phyloP scores from a whole-genome alignment of 2,113 vertebrate species.

The Rhinoptilus africanus region DNA sequence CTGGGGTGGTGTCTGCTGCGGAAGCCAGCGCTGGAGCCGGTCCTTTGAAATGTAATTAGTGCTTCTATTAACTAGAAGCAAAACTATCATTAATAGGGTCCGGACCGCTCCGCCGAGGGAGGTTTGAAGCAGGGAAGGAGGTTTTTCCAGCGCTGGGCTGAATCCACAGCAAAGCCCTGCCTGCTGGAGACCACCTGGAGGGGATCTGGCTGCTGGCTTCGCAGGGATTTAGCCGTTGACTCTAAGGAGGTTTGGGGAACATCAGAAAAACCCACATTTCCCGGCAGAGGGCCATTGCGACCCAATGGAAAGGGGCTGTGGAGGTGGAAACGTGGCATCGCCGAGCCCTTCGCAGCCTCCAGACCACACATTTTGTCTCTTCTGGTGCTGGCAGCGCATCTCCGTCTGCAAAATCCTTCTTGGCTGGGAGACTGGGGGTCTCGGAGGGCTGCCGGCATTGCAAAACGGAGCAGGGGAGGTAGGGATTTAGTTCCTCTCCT shows the following conservation, averaged over 20 bases:
- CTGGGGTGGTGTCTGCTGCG: not conserved
- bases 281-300: fast-evolving
- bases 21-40: not conserved
- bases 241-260: not conserved
- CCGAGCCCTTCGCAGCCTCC: not conserved
- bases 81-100: not conserved
- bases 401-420: not conserved
- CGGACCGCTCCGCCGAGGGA: not conserved
- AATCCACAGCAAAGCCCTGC: not conserved
- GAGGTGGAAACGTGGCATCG: not conserved
- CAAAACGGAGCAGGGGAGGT: not conserved
- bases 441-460: not conserved
- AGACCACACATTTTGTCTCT: not conserved
- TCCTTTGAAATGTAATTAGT: not conserved
- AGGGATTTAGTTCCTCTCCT: not conserved
- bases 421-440: not conserved
- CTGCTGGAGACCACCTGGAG: not conserved
- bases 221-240: not conserved
- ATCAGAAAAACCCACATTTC: not conserved
- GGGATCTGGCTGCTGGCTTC: not conserved
- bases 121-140: not conserved
- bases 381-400: fast-evolving
- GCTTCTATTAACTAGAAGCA: not conserved
- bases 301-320: too few relatives aligned
- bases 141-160: not conserved